These are phyloP conservation scores for Elgaria multicarinata DNA, from an alignment of 2,113 vertebrate genomes.

Conservation along the genomic window DNA sequence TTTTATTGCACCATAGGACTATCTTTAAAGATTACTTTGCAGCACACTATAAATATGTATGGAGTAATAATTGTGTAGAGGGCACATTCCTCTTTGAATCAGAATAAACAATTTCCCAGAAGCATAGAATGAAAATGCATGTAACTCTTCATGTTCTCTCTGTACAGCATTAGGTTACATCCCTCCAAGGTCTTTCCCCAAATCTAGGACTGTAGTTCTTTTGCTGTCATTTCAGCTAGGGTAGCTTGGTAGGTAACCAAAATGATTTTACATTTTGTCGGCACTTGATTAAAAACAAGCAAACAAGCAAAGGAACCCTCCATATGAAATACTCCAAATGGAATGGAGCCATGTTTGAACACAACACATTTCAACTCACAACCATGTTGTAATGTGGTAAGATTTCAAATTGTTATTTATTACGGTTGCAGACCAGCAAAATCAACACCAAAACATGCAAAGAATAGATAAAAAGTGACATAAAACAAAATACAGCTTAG, in stretches of 20 bases:
- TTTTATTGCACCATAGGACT: background rate
- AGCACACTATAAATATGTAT: conserved; percentile 4
- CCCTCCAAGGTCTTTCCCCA: background rate
- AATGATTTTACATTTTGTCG: background rate
- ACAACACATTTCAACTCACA: background rate
- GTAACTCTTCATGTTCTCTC: background rate
- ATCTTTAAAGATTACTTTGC: background rate
- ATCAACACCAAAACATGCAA: too few relatives aligned
- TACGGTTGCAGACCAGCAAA: too few relatives aligned
- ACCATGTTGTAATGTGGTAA: background rate
- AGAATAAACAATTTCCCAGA: conserved; percentile 25
- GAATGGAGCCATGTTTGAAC: background rate
- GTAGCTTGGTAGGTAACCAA: background rate
- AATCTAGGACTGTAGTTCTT: background rate
- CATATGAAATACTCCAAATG: background rate
- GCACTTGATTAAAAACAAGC: background rate
- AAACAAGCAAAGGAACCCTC: too few relatives aligned
- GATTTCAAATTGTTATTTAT: too few relatives aligned
- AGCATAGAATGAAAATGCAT: background rate
- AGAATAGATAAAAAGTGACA: too few relatives aligned
- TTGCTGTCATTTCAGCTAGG: background rate
- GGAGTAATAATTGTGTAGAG: conserved; percentile 2
- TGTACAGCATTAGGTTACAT: background rate
- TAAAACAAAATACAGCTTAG: too few relatives aligned
- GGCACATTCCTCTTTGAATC: conserved; percentile 13